These are phyloP conservation scores for Patiria miniata DNA, from an alignment of 35 echinoderm and acorn worm species.

Conservation along the genomic window DNA sequence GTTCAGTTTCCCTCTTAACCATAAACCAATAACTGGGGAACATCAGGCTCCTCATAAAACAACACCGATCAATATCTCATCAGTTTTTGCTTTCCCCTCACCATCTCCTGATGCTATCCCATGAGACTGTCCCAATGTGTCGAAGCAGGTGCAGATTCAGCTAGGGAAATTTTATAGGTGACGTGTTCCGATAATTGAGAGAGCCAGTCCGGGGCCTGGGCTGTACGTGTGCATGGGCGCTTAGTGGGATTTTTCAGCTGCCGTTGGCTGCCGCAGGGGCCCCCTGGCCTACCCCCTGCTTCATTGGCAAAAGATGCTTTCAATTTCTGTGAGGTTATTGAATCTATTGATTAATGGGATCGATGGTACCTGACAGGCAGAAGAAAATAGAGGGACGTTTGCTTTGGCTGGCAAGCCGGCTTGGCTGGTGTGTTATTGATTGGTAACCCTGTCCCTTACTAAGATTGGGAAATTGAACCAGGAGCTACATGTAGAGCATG, in stretches of 20 bases:
- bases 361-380: conserved; percentile 13
- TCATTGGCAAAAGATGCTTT: conserved; percentile 21
- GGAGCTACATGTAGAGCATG: not conserved
- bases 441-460: conserved; percentile 20
- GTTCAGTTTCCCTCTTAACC: not conserved
- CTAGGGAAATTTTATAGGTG: conserved; percentile 29
- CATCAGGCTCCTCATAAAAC: conserved; percentile 13
- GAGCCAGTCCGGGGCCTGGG: not conserved
- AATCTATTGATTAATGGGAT: conserved; percentile 19
- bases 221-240: not conserved
- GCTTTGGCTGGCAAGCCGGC: conserved; percentile 12
- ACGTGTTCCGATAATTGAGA: conserved; percentile 33
- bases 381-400: conserved; percentile 14
- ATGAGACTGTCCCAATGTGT: conserved; percentile 5
- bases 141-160: conserved; percentile 21
- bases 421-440: conserved; percentile 6
- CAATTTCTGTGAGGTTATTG: conserved; percentile 27
- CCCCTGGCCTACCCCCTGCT: not conserved
- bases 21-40: conserved; percentile 14
- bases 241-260: conserved; percentile 4
- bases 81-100: conserved; percentile 12
- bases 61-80: conserved; percentile 31
- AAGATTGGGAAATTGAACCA: conserved; percentile 27
- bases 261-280: conserved; percentile 13
- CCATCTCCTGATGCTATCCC: conserved; percentile 16